Evolutionary conservation across 1,140 invertebrate species (phyloP), one percentile per base, ranked within the genome.

Genomic region (Euura lappo): DNA sequence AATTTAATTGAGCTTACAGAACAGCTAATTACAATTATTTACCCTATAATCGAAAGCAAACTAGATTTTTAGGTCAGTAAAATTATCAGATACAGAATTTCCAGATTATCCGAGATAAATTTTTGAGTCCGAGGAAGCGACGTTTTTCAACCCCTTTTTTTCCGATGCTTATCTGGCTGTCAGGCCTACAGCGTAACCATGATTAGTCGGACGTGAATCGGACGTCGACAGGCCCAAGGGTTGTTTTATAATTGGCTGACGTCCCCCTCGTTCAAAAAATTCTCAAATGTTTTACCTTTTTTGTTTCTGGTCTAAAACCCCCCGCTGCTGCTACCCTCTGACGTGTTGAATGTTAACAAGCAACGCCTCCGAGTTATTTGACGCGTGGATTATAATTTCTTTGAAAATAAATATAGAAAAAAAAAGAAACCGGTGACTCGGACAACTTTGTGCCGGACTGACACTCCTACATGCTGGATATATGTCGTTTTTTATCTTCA

Each of bases 321-420:
- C 74, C 76, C 44, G 73, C 66, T 68, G 76, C 73, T 64, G 4
- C 65, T 75, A 78, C 68, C 76, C 73, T 64, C 71, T 71, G 73
- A 69, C 70, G 71, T 72, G 68, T 46, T 68, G 70, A 64, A 45
- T 74, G 76, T 77, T 77, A 80, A 80, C 71, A 77, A 77, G 76
- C 72, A 68, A 77, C 75, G 73, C 73, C 69, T 75, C 45, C 72
- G 71, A 75, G 75, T 78, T 79, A 79, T 79, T 51, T 73, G 64
- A 60, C 76, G 47, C 60, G 44, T 73, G 44, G 60, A 28, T 67
- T 76, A 70, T 78, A 79, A 79, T 77, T 79, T 78, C 78, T 74
- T 28, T 28, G 28, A 28, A 28, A 28, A 28, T 28, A 28, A 28
- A 28, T 28, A 28, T 28, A 28, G 28, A 74, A 60, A 60, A 5